Percentiles rank a stretch among this genome's conserved stretches.
These are phyloP conservation scores for Cephus rjabovi DNA, from an alignment of 2,888 invertebrate genomes.

Conservation along the genomic window DNA sequence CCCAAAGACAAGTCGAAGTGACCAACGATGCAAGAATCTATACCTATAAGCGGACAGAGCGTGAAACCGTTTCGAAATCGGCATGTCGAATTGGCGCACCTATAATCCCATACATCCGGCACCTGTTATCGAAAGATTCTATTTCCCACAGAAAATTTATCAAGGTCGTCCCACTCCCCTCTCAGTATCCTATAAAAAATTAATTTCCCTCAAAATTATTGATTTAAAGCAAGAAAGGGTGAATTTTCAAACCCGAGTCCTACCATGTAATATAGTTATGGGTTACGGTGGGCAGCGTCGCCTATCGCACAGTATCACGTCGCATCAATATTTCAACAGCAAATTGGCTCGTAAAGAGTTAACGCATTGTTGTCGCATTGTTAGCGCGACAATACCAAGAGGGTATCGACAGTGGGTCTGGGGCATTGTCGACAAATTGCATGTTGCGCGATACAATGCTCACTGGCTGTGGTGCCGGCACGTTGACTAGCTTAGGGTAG, in stretches of 20 bases:
- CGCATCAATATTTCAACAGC: conserved; percentile 47
- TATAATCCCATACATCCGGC: conserved; percentile 56
- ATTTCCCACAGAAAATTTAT: conserved; percentile 11
- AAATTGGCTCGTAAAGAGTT: conserved; percentile 51
- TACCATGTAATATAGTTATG: not conserved
- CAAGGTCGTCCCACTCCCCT: not conserved
- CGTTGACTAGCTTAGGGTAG: too few species aligned
- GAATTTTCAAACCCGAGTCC: not conserved
- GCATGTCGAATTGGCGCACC: conserved; percentile 42
- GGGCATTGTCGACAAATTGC: conserved; percentile 51
- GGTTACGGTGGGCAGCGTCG: not conserved
- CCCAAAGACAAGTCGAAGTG: conserved; percentile 15
- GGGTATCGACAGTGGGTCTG: conserved; percentile 19
- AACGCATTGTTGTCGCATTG: conserved; percentile 43
- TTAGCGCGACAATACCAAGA: conserved; percentile 40
- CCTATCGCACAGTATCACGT: not conserved
- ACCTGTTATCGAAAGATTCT: conserved; percentile 42
- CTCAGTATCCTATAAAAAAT: not conserved
- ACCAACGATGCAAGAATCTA: conserved; percentile 18
- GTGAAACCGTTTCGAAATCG: conserved; percentile 47
- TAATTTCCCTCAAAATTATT: not conserved
- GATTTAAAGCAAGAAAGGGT: not conserved
- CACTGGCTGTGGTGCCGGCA: not conserved
- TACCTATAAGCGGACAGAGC: conserved; percentile 32
- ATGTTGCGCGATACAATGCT: conserved; percentile 36